Evolutionary conservation across 2,888 invertebrate species (phyloP), one percentile per base, ranked within the genome.

Genomic region (Acanthosepion pharaonis): DNA sequence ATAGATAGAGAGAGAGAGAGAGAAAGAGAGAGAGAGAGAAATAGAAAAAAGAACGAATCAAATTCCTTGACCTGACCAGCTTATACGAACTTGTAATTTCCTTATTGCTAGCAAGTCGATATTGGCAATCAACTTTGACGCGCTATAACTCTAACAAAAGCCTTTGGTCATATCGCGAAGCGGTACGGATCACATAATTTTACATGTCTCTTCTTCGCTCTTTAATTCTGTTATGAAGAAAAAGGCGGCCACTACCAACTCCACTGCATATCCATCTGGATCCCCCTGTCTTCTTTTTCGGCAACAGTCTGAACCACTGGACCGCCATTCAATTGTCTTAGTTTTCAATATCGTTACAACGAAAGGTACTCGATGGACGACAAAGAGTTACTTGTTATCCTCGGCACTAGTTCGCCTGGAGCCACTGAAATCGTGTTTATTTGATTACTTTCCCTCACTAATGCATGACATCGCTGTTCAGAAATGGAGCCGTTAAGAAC

Each of bases 331-430:
- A 78, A 64, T n/a, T 78, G 28, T 78, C 78, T 78, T 78, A n/a
- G 78, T 78, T 78, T 78, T 78, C 78, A 78, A 78, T 78, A 78
- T 78, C 78, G n/a, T 78, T 78, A 78, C 78, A 78, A 78, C 78
- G 78, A 78, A 78, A 78, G n/a, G 78, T 78, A 78, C 78, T 78
- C 78, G n/a, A 78, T n/a, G 78, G 78, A 78, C 78, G 78, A 8
- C 8, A 78, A 78, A 78, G 78, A n/a, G 78, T 78, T 28, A 8
- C 78, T 78, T 78, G 28, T 64, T 78, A n/a, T 78, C 8, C 28
- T 78, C 78, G 8, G 9, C 28, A 11, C 78, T 55, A 55, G 78
- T n/a, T n/a, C 8, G 78, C 78, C 78, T n/a, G 78, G 78, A 78
- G 78, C 78, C 9, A 78, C 28, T 28, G 9, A 28, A 28, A 78